Percentiles rank a stretch among this genome's conserved stretches.
Conservation (phyloP, 2,888 invertebrate genomes). For the Endotricha flammealis region DNA sequence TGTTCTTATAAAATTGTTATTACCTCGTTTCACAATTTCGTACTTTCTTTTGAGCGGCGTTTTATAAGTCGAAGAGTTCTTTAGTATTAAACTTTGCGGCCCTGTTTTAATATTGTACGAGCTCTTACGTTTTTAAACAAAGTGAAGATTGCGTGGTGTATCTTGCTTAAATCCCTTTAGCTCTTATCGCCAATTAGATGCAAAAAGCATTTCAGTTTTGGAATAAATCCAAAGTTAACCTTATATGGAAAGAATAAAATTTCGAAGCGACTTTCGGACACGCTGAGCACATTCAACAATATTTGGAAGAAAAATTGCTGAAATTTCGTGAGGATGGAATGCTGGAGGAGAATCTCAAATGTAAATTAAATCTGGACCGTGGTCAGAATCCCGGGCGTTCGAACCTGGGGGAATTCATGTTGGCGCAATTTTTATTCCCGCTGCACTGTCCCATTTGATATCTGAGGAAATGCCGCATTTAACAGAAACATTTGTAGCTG, state of each 20-base stretch:
- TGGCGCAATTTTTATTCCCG: constrained; percentile 3
- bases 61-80: constrained; percentile 32
- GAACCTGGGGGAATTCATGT: constrained; percentile 25
- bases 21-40: constrained; percentile 43
- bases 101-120: constrained; percentile 39
- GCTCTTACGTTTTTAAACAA: constrained; percentile 23
- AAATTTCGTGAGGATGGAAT: constrained; percentile 22
- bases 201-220: no score
- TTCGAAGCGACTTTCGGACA: no score
- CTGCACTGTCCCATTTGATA: neutral
- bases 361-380: constrained; percentile 41
- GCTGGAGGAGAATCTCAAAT: constrained; percentile 24
- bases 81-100: constrained; percentile 36
- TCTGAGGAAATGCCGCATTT: neutral
- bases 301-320: constrained; percentile 9
- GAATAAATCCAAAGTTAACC: no score
- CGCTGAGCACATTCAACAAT: neutral
- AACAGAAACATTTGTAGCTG: constrained; percentile 7
- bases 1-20: constrained; percentile 62
- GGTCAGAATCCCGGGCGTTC: constrained; percentile 31
- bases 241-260: no score
- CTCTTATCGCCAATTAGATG: no score
- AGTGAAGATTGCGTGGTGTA: no score
- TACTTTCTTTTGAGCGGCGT: constrained; percentile 31
- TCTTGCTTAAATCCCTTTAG: no score